Evolutionary conservation across 1,140 invertebrate genomes (phyloP).

Genomic region (Pararge aegeria): DNA sequence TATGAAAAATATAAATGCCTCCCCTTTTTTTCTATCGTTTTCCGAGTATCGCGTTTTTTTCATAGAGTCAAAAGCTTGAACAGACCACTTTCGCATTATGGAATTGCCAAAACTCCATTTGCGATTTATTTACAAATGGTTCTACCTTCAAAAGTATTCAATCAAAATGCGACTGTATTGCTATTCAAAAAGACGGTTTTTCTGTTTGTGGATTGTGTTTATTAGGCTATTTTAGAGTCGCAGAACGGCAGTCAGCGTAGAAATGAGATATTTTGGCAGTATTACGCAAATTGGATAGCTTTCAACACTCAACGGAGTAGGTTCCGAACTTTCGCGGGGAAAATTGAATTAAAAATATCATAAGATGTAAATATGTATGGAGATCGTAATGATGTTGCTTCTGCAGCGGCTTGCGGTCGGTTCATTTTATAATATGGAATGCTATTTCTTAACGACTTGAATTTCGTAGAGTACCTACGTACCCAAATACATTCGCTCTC

Average conservation of each 20-base stretch:
- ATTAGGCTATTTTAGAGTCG: slow-evolving; percentile 39
- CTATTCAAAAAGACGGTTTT: slow-evolving; percentile 19
- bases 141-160: slow-evolving; percentile 22
- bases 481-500: background rate
- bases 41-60: slow-evolving; percentile 74
- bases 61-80: slow-evolving; percentile 79
- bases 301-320: slow-evolving; percentile 79
- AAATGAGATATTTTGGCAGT: slow-evolving; percentile 80
- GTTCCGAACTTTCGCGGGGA: slow-evolving; percentile 76
- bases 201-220: slow-evolving; percentile 17
- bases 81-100: slow-evolving; percentile 79
- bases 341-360: slow-evolving; percentile 80
- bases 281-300: slow-evolving; percentile 80
- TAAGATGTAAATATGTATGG: slow-evolving; percentile 76
- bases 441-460: slow-evolving; percentile 18
- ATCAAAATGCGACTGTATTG: slow-evolving; percentile 35
- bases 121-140: slow-evolving; percentile 43
- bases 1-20: slow-evolving; percentile 78
- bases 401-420: slow-evolving; percentile 40
- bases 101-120: slow-evolving; percentile 79
- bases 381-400: slow-evolving; percentile 69
- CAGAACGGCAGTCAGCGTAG: slow-evolving; percentile 65
- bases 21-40: slow-evolving; percentile 75
- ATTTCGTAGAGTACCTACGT: background rate
- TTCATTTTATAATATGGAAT: slow-evolving; percentile 21